Evolutionary conservation across 2,113 vertebrate species (phyloP), one percentile per base, ranked within the genome.

Genomic region (Vireo altiloquus): DNA sequence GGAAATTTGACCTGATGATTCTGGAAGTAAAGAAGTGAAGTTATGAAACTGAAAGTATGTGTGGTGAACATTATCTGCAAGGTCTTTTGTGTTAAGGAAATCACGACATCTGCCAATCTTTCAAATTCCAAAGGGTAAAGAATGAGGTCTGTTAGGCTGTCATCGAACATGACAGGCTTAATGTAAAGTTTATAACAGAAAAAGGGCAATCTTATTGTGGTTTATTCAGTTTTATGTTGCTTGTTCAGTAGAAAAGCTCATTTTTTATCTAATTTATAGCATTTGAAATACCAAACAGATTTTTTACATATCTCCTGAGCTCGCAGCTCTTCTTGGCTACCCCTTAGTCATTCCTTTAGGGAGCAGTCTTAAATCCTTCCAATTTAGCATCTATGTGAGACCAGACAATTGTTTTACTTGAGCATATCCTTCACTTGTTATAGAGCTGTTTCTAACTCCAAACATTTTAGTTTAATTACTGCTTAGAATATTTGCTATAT

Each of bases 231-330:
- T 99, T 99, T 98, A 99, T 98, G 97, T 98, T 98, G 98, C 98
- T 98, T 98, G 98, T 98, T 98, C 97, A 94, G 97, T 98, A 98
- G 98, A 97, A 98, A 98, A 98, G 98, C 98, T 99, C 99, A 98
- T 98, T 98, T 98, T 98, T 98, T 98, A 98, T 99, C 99, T 99
- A 99, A 99, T 99, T 99, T 99, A 99, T 99, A 99, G 98, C 98
- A 99, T 99, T 99, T 99, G 99, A 99, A 99, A 99, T 99, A 99
- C 99, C 99, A 99, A 99, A 99, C 98, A 98, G 99, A 99, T 99
- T 99, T 98, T 99, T 99, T 99, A 99, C 99, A 99, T 99, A 99
- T 99, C 99, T 99, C 99, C 98, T 98, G 99, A 99, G 99, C 99
- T 99, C 98, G 82, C 96, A 97, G 98, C 98, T 99, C 95, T 98